Conservation (phyloP, 2,797 vertebrate genomes). For the Channa striata region DNA sequence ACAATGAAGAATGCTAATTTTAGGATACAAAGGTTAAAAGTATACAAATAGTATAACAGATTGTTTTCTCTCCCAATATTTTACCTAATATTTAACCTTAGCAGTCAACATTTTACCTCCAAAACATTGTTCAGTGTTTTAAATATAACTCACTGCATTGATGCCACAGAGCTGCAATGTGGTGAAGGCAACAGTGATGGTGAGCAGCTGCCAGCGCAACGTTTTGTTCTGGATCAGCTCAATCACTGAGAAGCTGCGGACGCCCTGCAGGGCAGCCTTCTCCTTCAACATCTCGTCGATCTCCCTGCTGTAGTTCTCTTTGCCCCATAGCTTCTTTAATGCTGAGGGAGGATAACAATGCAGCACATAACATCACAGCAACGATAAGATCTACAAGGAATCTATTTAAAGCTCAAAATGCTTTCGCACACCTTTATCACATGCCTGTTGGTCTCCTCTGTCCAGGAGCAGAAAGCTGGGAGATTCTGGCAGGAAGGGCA, state of each 20-base stretch:
- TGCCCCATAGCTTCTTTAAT: conserved; percentile 84
- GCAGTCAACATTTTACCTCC: neutral
- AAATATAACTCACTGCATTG: conserved; percentile 74
- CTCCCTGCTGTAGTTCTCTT: conserved; percentile 73
- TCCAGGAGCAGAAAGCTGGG: conserved; percentile 83
- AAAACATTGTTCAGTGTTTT: neutral
- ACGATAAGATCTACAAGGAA: neutral
- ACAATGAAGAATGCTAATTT: too few species aligned
- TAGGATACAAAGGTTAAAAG: too few species aligned
- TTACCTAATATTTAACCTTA: too few species aligned
- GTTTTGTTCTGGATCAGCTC: conserved; percentile 77
- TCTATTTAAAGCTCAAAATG: neutral
- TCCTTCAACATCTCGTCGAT: conserved; percentile 87
- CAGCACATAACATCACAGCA: neutral
- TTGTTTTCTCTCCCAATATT: neutral
- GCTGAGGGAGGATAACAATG: conserved; percentile 65
- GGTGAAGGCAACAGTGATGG: conserved; percentile 66
- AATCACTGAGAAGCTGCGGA: conserved; percentile 71
- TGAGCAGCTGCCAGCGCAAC: conserved; percentile 87
- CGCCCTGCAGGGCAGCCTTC: conserved; percentile 65
- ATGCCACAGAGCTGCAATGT: conserved; percentile 82
- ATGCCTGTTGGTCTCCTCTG: conserved; percentile 75
- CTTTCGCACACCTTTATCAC: conserved; percentile 73
- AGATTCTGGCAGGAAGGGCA: conserved; percentile 86
- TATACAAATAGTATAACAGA: neutral